Base-by-base conservation (phyloP, 1,140 invertebrate genomes). In the Asobara japonica region DNA sequence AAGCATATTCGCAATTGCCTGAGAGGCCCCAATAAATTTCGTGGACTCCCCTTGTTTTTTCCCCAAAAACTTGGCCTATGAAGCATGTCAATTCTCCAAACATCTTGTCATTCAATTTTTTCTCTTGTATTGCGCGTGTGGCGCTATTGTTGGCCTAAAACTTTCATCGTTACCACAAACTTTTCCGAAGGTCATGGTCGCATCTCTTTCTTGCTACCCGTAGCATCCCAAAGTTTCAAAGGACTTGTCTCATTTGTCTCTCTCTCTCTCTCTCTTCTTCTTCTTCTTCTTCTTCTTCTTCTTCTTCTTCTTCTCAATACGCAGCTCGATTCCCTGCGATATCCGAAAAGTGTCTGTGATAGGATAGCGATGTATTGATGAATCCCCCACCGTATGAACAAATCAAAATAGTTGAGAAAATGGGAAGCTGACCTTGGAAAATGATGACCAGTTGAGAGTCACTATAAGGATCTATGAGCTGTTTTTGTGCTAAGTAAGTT, bases 121-220 rank as follows among this genome's bases (percentile, higher is more conserved):
- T 11, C 20, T 25, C 51, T 25, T n/a, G 3, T 27, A 13, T 56
- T 6, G 18, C 3, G 8, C 22, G 51, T 56, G 22, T 56, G 51
- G 18, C 0, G 18, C 51, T 56, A 22, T 56, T 56, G 51, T 56
- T 56, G 22, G 2, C 51, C 13, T 27, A 22, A 25, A 56, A 56
- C 51, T 56, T 56, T 56, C 25, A 22, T 56, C 51, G 51, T 56
- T 56, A 56, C 51, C 25, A 5, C 20, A 10, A 56, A 56, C 20
- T 56, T 56, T n/a, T 56, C 22, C 22, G 22, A 56, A 56, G 51
- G 51, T 56, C 51, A 56, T 22, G 51, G 51, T 11, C 51, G 51
- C 51, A 56, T 56, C 51, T 56, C 51, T 56, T 56, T 56, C 51
- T 25, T 56, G 22, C 51, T 25, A 10, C 20, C 22, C 25, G 16